Percentiles rank a stretch among this genome's conserved stretches.
phyloP scores from a whole-genome alignment of 2,888 invertebrate genomes.

The Netelia virgata region DNA sequence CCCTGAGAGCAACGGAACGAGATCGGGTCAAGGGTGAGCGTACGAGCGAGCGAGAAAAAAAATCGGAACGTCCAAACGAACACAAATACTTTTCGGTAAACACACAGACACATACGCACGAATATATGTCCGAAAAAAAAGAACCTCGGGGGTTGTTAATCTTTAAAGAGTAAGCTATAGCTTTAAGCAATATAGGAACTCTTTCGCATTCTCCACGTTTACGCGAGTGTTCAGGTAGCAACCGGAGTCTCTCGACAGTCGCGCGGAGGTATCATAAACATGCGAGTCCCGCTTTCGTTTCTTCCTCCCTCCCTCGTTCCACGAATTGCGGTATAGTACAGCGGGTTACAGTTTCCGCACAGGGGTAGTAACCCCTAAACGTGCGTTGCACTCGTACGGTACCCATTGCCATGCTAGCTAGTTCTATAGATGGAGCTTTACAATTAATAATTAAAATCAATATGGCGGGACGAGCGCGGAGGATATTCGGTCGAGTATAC shows the following conservation, averaged over 20 bases:
- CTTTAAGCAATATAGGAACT: not conserved
- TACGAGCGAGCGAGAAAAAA: slow-evolving; percentile 34
- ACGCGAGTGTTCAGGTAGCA: slow-evolving; percentile 35
- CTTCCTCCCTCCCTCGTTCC: slow-evolving; percentile 52
- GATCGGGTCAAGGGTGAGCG: slow-evolving; percentile 25
- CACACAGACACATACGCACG: slow-evolving; percentile 5
- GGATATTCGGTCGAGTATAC: slow-evolving; percentile 52
- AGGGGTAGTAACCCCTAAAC: slow-evolving; percentile 72
- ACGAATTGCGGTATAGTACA: slow-evolving; percentile 18
- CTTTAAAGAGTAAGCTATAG: slow-evolving; percentile 50
- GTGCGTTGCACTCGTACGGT: slow-evolving; percentile 69
- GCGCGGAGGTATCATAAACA: slow-evolving; percentile 64
- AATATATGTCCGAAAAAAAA: slow-evolving; percentile 37
- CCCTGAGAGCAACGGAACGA: slow-evolving; percentile 33
- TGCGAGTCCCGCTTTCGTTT: slow-evolving; percentile 65
- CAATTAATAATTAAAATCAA: slow-evolving; percentile 84
- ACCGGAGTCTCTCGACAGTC: slow-evolving; percentile 9
- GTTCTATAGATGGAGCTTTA: slow-evolving; percentile 72
- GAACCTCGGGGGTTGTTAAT: slow-evolving; percentile 57
- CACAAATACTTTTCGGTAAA: not conserved
- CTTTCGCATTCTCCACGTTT: slow-evolving; percentile 32
- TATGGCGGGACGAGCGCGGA: slow-evolving; percentile 73
- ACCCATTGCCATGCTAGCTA: not conserved
- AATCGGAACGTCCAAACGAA: slow-evolving; percentile 48
- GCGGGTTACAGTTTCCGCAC: slow-evolving; percentile 62